phyloP scores from a whole-genome alignment of 1,140 invertebrate genomes.

The Apis florea region DNA sequence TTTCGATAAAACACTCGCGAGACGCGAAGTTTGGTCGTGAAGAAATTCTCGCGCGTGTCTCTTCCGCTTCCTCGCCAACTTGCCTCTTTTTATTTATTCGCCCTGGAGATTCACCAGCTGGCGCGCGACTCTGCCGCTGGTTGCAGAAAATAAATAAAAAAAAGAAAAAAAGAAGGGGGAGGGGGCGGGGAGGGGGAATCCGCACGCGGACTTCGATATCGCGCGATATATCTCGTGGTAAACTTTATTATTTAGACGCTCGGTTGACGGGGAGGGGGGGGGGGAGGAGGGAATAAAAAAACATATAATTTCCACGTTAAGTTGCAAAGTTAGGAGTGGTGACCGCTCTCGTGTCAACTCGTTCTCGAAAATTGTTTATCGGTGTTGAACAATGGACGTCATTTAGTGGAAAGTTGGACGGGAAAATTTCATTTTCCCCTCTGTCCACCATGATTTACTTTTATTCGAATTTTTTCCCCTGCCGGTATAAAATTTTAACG shows the following conservation, averaged over 20 bases:
- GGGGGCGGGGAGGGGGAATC: too few species aligned
- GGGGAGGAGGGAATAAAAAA: too few species aligned
- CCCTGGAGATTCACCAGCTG: not conserved
- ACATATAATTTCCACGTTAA: too few species aligned
- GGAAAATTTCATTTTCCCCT: not conserved
- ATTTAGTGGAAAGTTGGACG: not conserved
- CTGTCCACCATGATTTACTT: not conserved
- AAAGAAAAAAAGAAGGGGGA: too few species aligned
- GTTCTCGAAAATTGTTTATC: not conserved
- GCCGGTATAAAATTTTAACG: not conserved
- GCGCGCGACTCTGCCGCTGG: not conserved
- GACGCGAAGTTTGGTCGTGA: not conserved
- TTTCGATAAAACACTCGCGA: not conserved
- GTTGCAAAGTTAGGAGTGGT: too few species aligned
- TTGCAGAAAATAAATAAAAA: not conserved
- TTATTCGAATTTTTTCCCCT: not conserved
- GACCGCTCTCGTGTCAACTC: too few species aligned
- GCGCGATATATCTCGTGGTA: too few species aligned
- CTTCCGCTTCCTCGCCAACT: not conserved
- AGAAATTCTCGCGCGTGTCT: not conserved
- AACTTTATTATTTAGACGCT: too few species aligned
- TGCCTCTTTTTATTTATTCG: conserved; percentile 1
- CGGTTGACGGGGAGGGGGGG: not conserved
- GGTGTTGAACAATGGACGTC: not conserved
- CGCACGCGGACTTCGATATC: not conserved